Base-by-base conservation (phyloP, 1,140 invertebrate species). In the Bombus sylvicola region DNA sequence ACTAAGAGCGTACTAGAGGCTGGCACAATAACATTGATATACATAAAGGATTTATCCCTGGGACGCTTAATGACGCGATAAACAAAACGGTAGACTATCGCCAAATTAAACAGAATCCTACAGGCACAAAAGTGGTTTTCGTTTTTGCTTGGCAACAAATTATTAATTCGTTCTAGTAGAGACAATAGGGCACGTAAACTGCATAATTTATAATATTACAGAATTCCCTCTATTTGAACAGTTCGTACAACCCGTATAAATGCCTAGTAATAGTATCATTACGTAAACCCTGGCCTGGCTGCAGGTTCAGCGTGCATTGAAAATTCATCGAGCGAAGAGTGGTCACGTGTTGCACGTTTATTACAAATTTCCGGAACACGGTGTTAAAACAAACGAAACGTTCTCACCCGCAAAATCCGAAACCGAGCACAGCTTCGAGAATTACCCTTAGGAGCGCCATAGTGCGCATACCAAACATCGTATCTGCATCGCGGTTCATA, bases 381-480 rank as follows among this genome's bases (percentile, higher is more conserved):
- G 59, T 75, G 81, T 64, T 68, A 75, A 66, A 66, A 82, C 80
- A 82, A 74, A 74, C 53, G 80, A 6, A 72, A 57, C 39, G 41
- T 43, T 74, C 18, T 64, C 39, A 22, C 22, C 68, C 79, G 68
- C 37, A 41, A 72, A 81, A 81, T 59, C 68, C 79, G 53, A 73
- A 81, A 74, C 31, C 69, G 53, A n/a, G 15, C 0, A 25, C 37
- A 18, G 53, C 53, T 15, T 64, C 80, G 53, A 37, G 80, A 62
- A 74, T 81, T 73, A 59, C 31, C 39, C 37, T n/a, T 31, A 53
- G 39, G 28, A 43, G 4, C 31, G n/a, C 28, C 22, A 53, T 22
- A 53, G n/a, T 37, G 18, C 31, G 18, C 34, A 9, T 34, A n/a
- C 25, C 8, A 9, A 34, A 34, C 31, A 18, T 31, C 15, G 31